Evolutionary conservation across 2,113 vertebrate genomes (phyloP), one percentile per base, ranked within the genome.

Genomic region (Orycteropus afer): DNA sequence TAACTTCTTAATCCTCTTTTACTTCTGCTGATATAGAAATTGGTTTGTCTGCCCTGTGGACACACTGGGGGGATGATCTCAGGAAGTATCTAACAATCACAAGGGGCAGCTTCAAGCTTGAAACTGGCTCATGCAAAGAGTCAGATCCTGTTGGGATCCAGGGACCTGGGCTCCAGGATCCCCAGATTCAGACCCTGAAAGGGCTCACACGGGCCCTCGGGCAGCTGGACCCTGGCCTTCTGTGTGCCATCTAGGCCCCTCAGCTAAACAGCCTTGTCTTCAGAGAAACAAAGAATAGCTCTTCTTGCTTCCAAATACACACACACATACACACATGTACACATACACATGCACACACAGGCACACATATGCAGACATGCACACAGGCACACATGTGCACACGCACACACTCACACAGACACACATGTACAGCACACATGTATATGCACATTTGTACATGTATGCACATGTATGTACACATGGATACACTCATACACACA

Each of bases 1-100:
- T 82, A 77, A 61, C 63, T 93, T 73, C 74, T 82, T 85, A 92
- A 90, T 94, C 78, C 93, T 78, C 86, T 94, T 90, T 57, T 27
- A 57, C 20, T 89, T 94, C 63, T 37, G 90, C 85, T 89, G n/a
- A 76, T 59, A 53, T 51, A 79, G 76, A 91, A 90, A 76, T 86
- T 69, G 80, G 61, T 92, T 78, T 83, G 63, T n/a, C 32, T 49
- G 76, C 42, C 79, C 78, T 23, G 32, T 14, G 45, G 57, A 34
- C 81, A 45, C 57, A 2, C 17, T 1, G 13, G 14, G 29, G 67
- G 55, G 34, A 12, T 27, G 14, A 71, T 37, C 81, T 32, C 59
- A 32, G 59, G 23, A 12, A 3, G 9, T 37, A 1, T 42, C 81
- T 3, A n/a, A 71, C 1, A 25, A 80, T n/a, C 7, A 0, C 6